Percentiles rank a stretch among this genome's conserved stretches.
Evolutionary conservation across 2,113 vertebrate species (phyloP).

Genomic region (Cercopithecus mona): DNA sequence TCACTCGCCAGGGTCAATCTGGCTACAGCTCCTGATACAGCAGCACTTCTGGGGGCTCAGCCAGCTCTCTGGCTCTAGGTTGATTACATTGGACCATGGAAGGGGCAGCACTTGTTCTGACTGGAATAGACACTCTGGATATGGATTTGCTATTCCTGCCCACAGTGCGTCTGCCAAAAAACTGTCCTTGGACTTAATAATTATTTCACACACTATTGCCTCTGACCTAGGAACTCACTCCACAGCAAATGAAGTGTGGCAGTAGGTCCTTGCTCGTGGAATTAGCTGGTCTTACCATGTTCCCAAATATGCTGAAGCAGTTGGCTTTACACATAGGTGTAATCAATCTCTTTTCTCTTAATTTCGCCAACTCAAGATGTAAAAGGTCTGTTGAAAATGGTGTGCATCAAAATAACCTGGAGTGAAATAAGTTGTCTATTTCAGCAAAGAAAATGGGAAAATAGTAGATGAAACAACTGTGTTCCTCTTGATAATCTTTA

Average conservation of each 20-base stretch:
- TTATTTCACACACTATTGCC: not conserved
- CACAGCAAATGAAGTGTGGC: not conserved
- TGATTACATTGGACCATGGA: not conserved
- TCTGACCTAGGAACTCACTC: not conserved
- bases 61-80: not conserved
- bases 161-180: not conserved
- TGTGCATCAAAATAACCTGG: not conserved
- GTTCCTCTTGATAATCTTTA: not conserved
- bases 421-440: not conserved
- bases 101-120: not conserved
- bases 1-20: not conserved
- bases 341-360: not conserved
- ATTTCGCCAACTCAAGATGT: not conserved
- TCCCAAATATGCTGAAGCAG: not conserved
- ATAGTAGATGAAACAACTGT: not conserved
- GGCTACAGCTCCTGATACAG: not conserved
- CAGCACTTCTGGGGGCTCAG: not conserved
- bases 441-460: not conserved
- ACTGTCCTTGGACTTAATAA: not conserved
- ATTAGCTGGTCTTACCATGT: not conserved
- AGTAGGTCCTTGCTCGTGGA: not conserved
- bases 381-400: not conserved
- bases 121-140: not conserved
- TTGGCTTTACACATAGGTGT: not conserved
- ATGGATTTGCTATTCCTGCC: not conserved